Conservation (phyloP, 2,797 vertebrate species). For the Anguilla marmorata region DNA sequence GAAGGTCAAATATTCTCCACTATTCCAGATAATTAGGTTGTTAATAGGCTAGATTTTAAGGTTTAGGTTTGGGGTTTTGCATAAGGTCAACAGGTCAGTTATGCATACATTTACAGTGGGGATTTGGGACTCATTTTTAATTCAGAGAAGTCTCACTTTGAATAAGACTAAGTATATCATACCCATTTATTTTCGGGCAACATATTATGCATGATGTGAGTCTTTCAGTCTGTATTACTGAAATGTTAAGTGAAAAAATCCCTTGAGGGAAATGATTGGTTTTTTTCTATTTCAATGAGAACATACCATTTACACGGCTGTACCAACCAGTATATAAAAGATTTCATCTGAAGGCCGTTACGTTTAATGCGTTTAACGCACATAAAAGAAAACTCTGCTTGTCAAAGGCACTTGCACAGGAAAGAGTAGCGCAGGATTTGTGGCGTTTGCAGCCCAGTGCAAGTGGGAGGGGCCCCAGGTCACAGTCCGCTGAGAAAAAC, state of each 20-base stretch:
- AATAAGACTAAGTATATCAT: neutral
- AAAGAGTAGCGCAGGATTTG: neutral
- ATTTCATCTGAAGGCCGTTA: neutral
- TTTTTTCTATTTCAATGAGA: neutral
- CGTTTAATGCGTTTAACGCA: neutral
- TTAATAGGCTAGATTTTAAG: neutral
- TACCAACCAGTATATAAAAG: neutral
- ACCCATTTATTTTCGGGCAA: neutral
- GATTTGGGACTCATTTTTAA: neutral
- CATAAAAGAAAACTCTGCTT: neutral
- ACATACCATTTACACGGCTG: neutral
- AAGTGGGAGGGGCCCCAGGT: slow-evolving; percentile 56
- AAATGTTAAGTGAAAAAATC: no score
- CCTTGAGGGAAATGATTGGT: no score
- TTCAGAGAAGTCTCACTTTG: neutral
- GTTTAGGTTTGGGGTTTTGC: neutral
- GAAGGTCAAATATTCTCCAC: no score
- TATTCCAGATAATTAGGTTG: neutral
- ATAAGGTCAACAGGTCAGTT: neutral
- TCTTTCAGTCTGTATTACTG: no score
- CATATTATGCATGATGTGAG: no score
- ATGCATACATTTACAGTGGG: neutral
- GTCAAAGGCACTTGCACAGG: neutral
- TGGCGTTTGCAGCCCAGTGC: slow-evolving; percentile 33
- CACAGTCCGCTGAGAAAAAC: slow-evolving; percentile 72